Conservation (phyloP, 2,888 invertebrate genomes). For the Dicyrtomina minuta region DNA sequence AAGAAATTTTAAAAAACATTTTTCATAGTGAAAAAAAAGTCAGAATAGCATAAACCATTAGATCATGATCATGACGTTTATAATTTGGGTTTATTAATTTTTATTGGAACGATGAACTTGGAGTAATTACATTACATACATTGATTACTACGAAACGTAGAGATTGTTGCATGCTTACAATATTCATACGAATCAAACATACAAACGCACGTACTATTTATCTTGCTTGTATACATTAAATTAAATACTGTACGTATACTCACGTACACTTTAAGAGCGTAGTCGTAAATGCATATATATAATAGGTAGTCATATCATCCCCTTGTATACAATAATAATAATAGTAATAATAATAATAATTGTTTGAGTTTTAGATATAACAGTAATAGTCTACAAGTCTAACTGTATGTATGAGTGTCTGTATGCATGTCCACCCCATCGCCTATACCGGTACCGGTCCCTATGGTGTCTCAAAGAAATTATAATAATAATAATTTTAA, state of each 20-base stretch:
- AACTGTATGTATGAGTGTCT: no score
- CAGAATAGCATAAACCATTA: constrained; percentile 3
- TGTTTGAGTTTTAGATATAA: no score
- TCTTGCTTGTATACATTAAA: background rate
- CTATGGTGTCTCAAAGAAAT: constrained; percentile 11
- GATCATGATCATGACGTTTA: constrained; percentile 34
- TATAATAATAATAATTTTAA: constrained; percentile 16
- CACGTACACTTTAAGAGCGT: no score
- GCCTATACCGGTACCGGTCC: no score
- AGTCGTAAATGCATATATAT: background rate
- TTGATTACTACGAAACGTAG: constrained; percentile 26
- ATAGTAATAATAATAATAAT: no score
- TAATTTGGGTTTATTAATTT: constrained; percentile 44
- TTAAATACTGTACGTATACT: background rate
- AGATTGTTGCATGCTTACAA: constrained; percentile 22
- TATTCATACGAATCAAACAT: constrained; percentile 12
- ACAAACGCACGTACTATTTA: constrained; percentile 3
- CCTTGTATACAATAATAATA: constrained; percentile 8
- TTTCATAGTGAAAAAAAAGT: background rate
- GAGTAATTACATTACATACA: constrained; percentile 39
- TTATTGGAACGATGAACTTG: constrained; percentile 47
- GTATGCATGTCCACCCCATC: no score
- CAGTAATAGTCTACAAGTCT: no score
- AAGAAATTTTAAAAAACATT: no score
- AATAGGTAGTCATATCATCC: background rate